Percentiles rank a stretch among this genome's conserved stretches.
These are phyloP conservation scores for Etheostoma cragini DNA, from an alignment of 2,113 vertebrate genomes.

Conservation along the genomic window DNA sequence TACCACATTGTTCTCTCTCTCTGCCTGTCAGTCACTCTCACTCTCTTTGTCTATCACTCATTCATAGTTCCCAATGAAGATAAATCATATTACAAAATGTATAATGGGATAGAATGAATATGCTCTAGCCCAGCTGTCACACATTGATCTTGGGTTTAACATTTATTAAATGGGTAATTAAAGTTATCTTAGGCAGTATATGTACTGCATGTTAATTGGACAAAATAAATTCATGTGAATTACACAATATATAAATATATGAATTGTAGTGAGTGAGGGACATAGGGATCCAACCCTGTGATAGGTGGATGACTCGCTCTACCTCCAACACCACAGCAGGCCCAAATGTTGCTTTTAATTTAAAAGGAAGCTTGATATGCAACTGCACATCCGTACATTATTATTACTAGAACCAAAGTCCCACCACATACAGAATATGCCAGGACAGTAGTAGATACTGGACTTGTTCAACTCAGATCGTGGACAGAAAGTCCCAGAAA, in stretches of 20 bases:
- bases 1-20: constrained; percentile 53
- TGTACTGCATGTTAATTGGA: background rate
- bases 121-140: background rate
- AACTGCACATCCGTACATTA: too few relatives aligned
- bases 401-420: too few relatives aligned
- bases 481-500: too few relatives aligned
- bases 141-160: background rate
- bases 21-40: constrained; percentile 34
- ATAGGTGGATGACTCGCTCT: too few relatives aligned
- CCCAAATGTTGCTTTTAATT: too few relatives aligned
- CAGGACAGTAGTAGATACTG: too few relatives aligned
- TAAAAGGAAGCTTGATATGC: too few relatives aligned
- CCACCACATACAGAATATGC: too few relatives aligned
- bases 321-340: too few relatives aligned
- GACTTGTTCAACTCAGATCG: too few relatives aligned
- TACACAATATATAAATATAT: background rate
- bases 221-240: background rate
- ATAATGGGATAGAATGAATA: constrained; percentile 4
- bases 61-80: constrained; percentile 17
- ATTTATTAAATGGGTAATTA: background rate
- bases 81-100: background rate
- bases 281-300: too few relatives aligned
- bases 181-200: background rate
- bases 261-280: too few relatives aligned
- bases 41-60: background rate